Evolutionary conservation across 2,113 vertebrate genomes (phyloP), one percentile per base, ranked within the genome.

Genomic region (Pagrus major): DNA sequence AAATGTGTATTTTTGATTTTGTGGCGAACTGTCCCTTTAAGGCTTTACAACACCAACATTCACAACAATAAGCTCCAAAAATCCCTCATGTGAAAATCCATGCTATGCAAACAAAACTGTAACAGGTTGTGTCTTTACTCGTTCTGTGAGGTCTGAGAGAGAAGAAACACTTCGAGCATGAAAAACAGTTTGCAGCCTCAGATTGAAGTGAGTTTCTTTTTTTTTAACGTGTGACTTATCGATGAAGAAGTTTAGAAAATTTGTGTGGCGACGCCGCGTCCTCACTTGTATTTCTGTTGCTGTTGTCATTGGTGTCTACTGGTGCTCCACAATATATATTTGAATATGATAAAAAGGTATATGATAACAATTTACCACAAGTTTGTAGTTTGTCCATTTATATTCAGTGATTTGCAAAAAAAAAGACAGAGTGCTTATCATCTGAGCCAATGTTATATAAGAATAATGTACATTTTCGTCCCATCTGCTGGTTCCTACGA

Each of bases 101-200:
- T 75, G 86, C 92, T 94, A 94, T 94, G 92, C 93, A 94, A 94
- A 81, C 14, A 5, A 81, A 84, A 71, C n/a, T 21, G 63, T 80
- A 55, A 78, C 71, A 84, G 68, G 82, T 78, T 64, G 51, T 77
- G 77, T 85, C 56, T 41, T 76, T 64, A 70, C 52, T 63, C 21
- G 20, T 86, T 76, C 23, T 12, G 16, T 27, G 69, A 84, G 55
- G 63, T 68, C 74, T 72, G n/a, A 69, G 78, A 27, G 25, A 66
- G 74, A 59, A 27, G 25, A 66, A 76, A 59, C 31, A 44, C 76
- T 85, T 85, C 6, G 27, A 86, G 82, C 86, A 83, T 83, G 81
- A 92, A 29, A 67, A 67, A 42, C 14, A 55, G 73, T 85, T 84
- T 79, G 83, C 75, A 58, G 71, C 68, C 83, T 85, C 75, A 56